These are phyloP conservation scores for Drosophila koepferae DNA, from an alignment of 2,888 invertebrate species.

Conservation along the genomic window DNA sequence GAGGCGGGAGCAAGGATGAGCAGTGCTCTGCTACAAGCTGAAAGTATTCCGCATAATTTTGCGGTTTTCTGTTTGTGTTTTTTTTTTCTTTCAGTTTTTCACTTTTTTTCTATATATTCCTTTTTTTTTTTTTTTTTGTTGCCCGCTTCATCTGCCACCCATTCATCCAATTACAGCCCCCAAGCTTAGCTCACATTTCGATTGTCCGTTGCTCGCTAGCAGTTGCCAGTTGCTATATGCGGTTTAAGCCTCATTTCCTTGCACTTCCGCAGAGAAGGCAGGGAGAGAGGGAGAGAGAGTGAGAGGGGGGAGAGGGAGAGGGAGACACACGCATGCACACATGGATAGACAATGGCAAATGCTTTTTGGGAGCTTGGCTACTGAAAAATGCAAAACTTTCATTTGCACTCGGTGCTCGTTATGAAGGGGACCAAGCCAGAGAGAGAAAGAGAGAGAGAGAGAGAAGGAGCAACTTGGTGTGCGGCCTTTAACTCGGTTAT, in stretches of 20 bases:
- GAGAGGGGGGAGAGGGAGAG: background rate
- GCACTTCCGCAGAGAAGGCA: conserved; percentile 58
- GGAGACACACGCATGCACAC: conserved; percentile 28
- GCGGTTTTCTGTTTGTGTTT: conserved; percentile 24
- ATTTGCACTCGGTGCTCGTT: conserved; percentile 71
- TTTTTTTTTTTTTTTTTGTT: background rate
- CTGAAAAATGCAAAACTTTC: conserved; percentile 76
- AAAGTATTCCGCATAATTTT: conserved; percentile 61
- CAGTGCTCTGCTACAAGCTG: conserved; percentile 13
- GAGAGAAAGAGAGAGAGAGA: background rate
- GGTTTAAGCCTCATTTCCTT: conserved; percentile 77
- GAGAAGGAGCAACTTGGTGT: background rate
- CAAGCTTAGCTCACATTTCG: conserved; percentile 67
- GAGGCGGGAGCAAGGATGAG: too few relatives aligned
- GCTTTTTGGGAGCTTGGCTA: conserved; percentile 57
- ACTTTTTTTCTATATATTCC: too few relatives aligned
- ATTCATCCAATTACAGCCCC: conserved; percentile 14
- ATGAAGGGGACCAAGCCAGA: conserved; percentile 21
- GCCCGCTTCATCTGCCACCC: conserved; percentile 8
- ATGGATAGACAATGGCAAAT: conserved; percentile 61
- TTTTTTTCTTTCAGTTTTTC: background rate
- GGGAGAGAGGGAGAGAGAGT: background rate
- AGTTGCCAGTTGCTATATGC: conserved; percentile 58
- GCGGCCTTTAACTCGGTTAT: conserved; percentile 72
- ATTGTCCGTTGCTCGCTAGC: conserved; percentile 52